These are phyloP conservation scores for Sanderia malayensis DNA, from an alignment of 30 jellyfish, hydroid and myxozoan genomes.

Conservation along the genomic window DNA sequence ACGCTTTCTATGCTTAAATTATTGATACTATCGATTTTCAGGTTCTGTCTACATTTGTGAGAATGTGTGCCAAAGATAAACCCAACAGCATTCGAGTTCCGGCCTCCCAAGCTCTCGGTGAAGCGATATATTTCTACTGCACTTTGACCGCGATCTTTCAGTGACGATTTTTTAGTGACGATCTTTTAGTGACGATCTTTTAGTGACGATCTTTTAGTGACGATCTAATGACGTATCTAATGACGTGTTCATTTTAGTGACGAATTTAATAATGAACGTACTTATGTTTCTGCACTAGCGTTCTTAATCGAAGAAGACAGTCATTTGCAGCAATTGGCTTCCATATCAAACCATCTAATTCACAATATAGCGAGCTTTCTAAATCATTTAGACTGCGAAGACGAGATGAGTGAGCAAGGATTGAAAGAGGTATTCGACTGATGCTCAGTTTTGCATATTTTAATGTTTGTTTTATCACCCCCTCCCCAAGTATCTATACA, in stretches of 20 bases:
- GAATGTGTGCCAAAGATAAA: constrained; percentile 88
- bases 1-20: no score
- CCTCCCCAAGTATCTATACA: no score
- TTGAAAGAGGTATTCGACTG: constrained; percentile 62
- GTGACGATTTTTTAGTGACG: no score
- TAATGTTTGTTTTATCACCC: background rate
- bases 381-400: constrained; percentile 28
- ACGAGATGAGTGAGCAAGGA: constrained; percentile 63
- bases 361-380: constrained; percentile 63
- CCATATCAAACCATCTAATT: constrained; percentile 87
- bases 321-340: constrained; percentile 78
- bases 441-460: background rate
- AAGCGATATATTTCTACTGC: no score
- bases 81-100: constrained; percentile 59
- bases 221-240: no score
- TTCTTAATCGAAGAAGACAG: constrained; percentile 84
- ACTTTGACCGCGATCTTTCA: no score
- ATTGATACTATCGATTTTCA: no score
- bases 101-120: constrained; percentile 88
- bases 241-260: no score
- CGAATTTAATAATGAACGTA: no score
- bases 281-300: no score
- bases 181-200: no score
- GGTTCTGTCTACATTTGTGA: constrained; percentile 77
- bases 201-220: no score